Evolutionary conservation across 2,113 vertebrate genomes (phyloP).

Genomic region (Zosterops borbonicus): DNA sequence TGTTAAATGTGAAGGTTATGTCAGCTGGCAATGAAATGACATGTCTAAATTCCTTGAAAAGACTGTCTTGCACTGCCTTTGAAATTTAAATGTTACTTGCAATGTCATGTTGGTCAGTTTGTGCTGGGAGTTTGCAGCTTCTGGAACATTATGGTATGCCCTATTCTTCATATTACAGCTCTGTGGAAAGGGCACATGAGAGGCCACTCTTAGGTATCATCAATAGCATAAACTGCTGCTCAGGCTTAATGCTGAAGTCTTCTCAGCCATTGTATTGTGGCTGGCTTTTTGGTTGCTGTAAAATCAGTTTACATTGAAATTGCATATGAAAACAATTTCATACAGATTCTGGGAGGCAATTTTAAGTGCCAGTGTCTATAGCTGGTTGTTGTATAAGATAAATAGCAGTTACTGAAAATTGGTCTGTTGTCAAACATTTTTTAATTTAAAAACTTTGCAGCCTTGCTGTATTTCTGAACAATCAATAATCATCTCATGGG

Average conservation of each 20-base stretch:
- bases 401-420: background rate
- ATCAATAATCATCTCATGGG: background rate
- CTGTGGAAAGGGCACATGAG: background rate
- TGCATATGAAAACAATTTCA: background rate
- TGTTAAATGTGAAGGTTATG: background rate
- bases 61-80: background rate
- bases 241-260: background rate
- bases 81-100: conserved; percentile 1
- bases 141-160: rapidly evolving
- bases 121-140: background rate
- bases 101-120: background rate
- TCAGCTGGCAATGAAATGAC: background rate
- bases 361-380: background rate
- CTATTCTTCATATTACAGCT: background rate
- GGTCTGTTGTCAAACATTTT: background rate
- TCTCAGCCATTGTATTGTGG: background rate
- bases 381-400: background rate
- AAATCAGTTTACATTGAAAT: background rate
- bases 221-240: background rate
- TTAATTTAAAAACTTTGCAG: background rate
- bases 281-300: background rate
- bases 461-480: background rate
- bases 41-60: background rate
- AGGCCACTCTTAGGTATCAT: background rate
- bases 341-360: background rate